Percentiles rank a stretch among this genome's conserved stretches.
Evolutionary conservation across 2,113 vertebrate genomes (phyloP).

Genomic region (Hyperopisus bebe): DNA sequence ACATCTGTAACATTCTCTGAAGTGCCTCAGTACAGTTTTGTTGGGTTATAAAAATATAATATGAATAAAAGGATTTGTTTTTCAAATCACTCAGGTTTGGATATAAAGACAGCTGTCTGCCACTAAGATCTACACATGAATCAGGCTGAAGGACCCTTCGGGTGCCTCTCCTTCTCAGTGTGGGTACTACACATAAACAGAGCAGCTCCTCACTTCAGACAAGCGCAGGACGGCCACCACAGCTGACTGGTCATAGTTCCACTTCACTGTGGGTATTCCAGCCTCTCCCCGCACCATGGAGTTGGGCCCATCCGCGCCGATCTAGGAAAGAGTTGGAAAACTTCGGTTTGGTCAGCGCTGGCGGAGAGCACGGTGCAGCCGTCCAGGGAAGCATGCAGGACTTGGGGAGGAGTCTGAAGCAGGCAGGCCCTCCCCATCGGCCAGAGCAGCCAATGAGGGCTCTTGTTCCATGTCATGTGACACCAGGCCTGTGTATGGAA

Average conservation of each 20-base stretch:
- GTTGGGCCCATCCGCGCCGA: slow-evolving; percentile 89
- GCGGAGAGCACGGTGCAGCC: background rate
- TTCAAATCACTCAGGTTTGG: background rate
- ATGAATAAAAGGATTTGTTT: background rate
- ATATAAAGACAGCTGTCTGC: background rate
- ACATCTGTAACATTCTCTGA: background rate
- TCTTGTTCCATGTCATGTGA: background rate
- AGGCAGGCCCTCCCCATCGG: background rate
- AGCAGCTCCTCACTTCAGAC: slow-evolving; percentile 67
- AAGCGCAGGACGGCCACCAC: slow-evolving; percentile 90
- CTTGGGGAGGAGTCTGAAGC: background rate
- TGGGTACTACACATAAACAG: background rate
- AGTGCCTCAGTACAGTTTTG: background rate
- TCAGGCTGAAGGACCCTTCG: background rate
- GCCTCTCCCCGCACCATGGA: slow-evolving; percentile 75
- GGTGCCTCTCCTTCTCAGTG: background rate
- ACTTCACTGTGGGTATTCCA: slow-evolving; percentile 77
- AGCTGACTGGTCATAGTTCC: slow-evolving; percentile 88
- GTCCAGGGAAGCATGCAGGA: background rate
- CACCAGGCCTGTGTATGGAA: background rate
- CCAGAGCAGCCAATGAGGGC: background rate
- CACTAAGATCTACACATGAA: background rate
- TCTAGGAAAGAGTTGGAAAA: slow-evolving; percentile 54
- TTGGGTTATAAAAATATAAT: background rate
- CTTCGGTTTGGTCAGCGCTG: background rate